phyloP scores from a whole-genome alignment of 2,888 invertebrate genomes.

The Clusia tigrina region DNA sequence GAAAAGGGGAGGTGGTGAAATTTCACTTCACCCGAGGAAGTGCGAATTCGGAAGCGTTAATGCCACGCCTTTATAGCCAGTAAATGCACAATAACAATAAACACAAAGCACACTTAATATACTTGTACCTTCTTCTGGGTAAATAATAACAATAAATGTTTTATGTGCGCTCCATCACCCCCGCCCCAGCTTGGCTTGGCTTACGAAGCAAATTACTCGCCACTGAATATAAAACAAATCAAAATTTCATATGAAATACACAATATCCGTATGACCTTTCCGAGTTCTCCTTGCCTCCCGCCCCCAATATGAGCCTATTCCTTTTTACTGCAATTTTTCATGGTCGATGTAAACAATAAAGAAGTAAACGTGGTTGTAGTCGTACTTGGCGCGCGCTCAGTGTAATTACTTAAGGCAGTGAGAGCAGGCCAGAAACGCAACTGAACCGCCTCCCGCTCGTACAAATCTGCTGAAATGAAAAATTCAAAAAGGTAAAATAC shows the following conservation, averaged over 20 bases:
- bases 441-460: no score
- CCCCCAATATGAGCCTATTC: background rate
- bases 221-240: background rate
- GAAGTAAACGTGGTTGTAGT: no score
- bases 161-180: no score
- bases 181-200: no score
- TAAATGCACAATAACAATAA: no score
- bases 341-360: slow-evolving; percentile 4
- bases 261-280: background rate
- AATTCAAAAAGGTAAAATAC: background rate
- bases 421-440: no score
- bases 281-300: no score
- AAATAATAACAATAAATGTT: background rate
- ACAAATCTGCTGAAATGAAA: background rate
- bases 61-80: no score
- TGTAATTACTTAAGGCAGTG: background rate
- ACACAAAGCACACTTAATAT: background rate
- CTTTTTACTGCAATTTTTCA: background rate
- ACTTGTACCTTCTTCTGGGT: background rate
- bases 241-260: background rate
- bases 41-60: no score
- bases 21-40: no score
- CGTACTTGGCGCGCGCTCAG: background rate
- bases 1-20: no score
- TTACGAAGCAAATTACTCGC: background rate